These are phyloP conservation scores for Willisornis vidua DNA, from an alignment of 2,113 vertebrate species.

Conservation along the genomic window DNA sequence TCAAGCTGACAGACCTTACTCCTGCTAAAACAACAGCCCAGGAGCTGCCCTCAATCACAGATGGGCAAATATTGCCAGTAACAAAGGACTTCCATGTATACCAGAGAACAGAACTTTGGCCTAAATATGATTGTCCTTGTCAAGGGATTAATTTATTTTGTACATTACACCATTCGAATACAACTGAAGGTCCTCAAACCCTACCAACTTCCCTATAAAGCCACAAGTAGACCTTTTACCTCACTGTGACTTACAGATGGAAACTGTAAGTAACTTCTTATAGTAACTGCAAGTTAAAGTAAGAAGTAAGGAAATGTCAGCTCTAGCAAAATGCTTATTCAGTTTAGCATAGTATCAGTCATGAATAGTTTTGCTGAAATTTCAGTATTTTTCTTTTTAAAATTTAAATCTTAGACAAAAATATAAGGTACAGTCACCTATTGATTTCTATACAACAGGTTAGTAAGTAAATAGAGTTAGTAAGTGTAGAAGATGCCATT, in stretches of 20 bases:
- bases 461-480: background rate
- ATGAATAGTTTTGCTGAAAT: background rate
- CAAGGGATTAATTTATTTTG: background rate
- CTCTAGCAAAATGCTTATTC: background rate
- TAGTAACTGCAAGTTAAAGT: background rate
- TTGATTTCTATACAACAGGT: background rate
- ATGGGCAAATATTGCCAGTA: background rate
- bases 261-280: background rate
- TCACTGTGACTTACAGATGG: background rate
- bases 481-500: background rate
- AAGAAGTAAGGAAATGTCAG: background rate
- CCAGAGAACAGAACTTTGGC: background rate
- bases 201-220: background rate
- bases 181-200: background rate
- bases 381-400: background rate
- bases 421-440: background rate
- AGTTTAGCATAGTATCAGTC: background rate
- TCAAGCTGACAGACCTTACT: background rate
- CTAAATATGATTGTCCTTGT: background rate
- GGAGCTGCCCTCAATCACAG: background rate
- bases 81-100: background rate
- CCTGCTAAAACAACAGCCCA: background rate
- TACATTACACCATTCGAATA: background rate
- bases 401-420: background rate
- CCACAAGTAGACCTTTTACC: background rate